A percentile compares a stretch with the other conserved stretches of the same genome.
Evolutionary conservation across 1,140 invertebrate genomes (phyloP).

Genomic region (Zaprionus davidi): DNA sequence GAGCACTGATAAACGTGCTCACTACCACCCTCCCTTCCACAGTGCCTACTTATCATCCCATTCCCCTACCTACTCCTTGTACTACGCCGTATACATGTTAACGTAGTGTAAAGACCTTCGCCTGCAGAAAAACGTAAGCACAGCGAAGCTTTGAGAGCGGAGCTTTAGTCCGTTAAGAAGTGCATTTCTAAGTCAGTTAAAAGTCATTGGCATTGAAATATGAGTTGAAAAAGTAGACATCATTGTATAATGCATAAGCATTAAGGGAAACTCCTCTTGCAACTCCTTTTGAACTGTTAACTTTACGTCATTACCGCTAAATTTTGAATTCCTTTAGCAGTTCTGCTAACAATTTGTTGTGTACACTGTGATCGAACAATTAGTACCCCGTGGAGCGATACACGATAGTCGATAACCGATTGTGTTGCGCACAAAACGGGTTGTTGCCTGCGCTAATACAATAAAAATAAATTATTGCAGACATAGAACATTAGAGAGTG

Average conservation of each 20-base stretch:
- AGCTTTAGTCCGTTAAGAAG: too few species aligned
- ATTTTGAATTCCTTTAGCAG: not conserved
- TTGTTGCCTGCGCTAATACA: too few species aligned
- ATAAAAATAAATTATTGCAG: too few species aligned
- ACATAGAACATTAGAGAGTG: too few species aligned
- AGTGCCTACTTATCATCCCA: not conserved
- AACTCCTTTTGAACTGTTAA: not conserved
- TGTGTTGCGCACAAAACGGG: too few species aligned
- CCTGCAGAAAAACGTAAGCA: too few species aligned
- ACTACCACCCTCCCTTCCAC: not conserved
- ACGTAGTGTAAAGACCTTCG: not conserved
- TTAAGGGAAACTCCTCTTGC: not conserved
- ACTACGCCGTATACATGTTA: not conserved
- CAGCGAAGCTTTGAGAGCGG: not conserved
- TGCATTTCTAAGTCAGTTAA: too few species aligned
- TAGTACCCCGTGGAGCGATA: too few species aligned
- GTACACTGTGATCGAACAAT: not conserved
- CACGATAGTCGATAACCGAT: too few species aligned
- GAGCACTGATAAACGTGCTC: constrained; percentile 50
- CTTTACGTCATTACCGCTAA: not conserved
- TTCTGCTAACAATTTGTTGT: not conserved
- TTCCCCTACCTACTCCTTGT: not conserved
- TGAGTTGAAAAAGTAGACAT: too few species aligned
- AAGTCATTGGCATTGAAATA: too few species aligned
- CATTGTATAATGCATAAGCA: too few species aligned